Conservation (phyloP, 1,140 invertebrate species). For the Ganaspis sp. region DNA sequence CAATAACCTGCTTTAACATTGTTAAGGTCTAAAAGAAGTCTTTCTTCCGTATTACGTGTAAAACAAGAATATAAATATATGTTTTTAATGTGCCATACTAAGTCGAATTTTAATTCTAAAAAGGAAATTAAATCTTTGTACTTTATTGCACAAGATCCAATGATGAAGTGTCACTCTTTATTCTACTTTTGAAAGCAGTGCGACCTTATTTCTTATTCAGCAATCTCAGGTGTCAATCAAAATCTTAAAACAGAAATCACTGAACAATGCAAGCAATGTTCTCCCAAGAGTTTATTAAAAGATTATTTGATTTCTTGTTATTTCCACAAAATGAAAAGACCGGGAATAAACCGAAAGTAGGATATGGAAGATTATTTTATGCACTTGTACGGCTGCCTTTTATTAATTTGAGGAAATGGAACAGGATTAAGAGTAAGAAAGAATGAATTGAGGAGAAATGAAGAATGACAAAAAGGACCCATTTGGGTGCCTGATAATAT, state of each 20-base stretch:
- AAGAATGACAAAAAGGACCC: too few species aligned
- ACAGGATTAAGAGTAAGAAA: too few species aligned
- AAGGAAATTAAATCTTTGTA: too few species aligned
- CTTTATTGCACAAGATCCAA: neutral
- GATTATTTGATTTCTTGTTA: neutral
- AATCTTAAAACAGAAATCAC: neutral
- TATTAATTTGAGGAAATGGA: too few species aligned
- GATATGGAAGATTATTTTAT: slow-evolving; percentile 5
- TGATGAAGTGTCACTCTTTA: neutral
- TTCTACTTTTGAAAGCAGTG: neutral
- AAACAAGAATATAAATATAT: too few species aligned
- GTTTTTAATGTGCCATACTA: too few species aligned
- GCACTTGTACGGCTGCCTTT: too few species aligned
- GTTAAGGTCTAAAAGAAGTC: neutral
- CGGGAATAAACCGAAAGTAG: neutral
- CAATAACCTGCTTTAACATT: neutral
- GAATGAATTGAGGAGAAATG: too few species aligned
- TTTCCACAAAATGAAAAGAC: neutral
- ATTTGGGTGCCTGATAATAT: too few species aligned
- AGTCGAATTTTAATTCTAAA: too few species aligned
- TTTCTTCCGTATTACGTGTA: too few species aligned
- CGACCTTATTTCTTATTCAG: neutral
- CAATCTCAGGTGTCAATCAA: neutral
- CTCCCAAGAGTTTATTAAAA: neutral
- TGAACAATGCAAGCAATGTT: neutral